Base-by-base conservation (phyloP, 2,113 vertebrate genomes). In the Nerophis ophidion region DNA sequence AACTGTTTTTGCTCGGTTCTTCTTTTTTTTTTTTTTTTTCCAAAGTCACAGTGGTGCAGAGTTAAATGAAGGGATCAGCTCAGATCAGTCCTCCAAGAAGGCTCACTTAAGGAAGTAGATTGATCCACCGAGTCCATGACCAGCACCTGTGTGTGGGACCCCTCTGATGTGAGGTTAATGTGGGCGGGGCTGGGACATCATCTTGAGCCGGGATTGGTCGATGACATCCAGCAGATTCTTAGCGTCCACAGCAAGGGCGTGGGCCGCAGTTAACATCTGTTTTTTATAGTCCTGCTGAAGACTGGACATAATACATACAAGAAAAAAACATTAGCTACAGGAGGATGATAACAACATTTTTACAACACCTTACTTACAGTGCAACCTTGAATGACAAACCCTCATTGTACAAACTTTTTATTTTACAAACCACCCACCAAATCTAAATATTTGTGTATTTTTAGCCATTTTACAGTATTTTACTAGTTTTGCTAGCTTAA, bases 261-360 rank as follows among this genome's bases (percentile, higher is more conserved):
- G 97, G 5, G 97, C 97, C 0, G 97, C 97, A 0, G 97, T 99
- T 67, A 99, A 87, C 97, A 99, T 99, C 66, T 99, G 97, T 80
- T 98, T 99, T 69, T 99, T 99, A 81, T 98, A 98, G 80, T 99
- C 97, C 86, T 99, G 95, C 89, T 99, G 97, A 48, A 99, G 90
- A 81, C 95, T 99, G 74, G 84, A 95, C 13, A 64, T 17, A 64
- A 12, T 68, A 59, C 6, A 55, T 17, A 3, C 1, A 50, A 33
- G 8, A 56, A 40, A 56, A 15, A 53, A 0, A 53, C 8, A 17
- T 55, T 36, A 55, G 52, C 34, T 54, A 38, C 10, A 26, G 15
- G 1, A 8, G 14, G 9, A 12, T 12, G 14, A 13, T 13, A 5
- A 52, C 34, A 52, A 14, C 13, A 35, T 15, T 34, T 10, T n/a